Base-by-base conservation (phyloP, 1,140 invertebrate genomes). In the Dreissena polymorpha region DNA sequence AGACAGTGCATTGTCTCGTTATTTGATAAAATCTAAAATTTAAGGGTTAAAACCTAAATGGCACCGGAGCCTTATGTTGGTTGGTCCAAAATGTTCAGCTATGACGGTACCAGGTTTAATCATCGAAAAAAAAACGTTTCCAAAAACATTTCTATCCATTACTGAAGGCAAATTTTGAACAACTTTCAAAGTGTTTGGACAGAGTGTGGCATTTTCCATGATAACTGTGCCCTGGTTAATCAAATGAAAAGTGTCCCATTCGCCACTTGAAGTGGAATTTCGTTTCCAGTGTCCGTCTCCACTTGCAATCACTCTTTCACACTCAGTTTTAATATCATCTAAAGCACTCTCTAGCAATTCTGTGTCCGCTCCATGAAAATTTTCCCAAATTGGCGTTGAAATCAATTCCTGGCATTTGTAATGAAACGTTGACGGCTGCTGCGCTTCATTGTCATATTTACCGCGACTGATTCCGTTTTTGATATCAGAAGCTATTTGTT, bases 81-180 rank as follows among this genome's bases (percentile, higher is more conserved):
- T 89, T 64, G 89, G 88, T 51, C 90, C 90, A 86, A 85, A 90
- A 75, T 90, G 90, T 29, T 82, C 74, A 12, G 84, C 69, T 29
- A 90, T 89, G 8, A 27, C 55, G 16, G 90, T 91, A 49, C 88
- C 88, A 57, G 89, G 89, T 27, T 87, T 69, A 25, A 91, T 67
- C 14, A 90, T 85, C 16, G 90, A 90, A 79, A 90, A 90, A 10
- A 87, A 77, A 12, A 88, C 87, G 87, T 91, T 90, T 70, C 88
- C 88, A 86, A 91, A 91, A 2, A 90, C 80, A 86, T 83, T 90
- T n/a, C 84, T 68, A 23, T 70, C 76, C 88, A 91, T 88, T n/a
- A 86, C 16, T 21, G 60, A 76, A 29, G 77, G 64, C 25, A 89
- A 74, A n/a, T 53, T 77, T 13, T 64, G 18, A 14, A 89, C 49